Evolutionary conservation across 2,797 vertebrate species (phyloP).

Genomic region (Forpus xanthops): DNA sequence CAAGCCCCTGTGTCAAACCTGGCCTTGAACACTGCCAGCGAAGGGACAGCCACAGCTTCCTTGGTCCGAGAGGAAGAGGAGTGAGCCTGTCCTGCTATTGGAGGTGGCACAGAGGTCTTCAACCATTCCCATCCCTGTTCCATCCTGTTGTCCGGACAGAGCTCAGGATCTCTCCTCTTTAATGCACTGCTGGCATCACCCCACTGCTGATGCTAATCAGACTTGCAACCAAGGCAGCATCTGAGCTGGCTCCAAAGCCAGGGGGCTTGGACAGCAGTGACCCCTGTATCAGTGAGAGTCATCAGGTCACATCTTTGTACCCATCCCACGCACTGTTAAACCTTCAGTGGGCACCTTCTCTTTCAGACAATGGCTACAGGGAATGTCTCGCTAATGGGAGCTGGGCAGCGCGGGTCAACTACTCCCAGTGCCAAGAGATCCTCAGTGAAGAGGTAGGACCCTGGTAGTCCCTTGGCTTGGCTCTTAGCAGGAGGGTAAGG

Average conservation of each 20-base stretch:
- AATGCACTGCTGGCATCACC: not conserved
- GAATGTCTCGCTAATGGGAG: constrained; percentile 89
- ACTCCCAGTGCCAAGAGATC: constrained; percentile 94
- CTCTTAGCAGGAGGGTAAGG: not conserved
- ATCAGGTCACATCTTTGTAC: not conserved
- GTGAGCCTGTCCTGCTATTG: not conserved
- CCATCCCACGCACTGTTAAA: accelerated
- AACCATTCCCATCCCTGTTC: not conserved
- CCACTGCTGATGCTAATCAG: not conserved
- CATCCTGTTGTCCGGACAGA: not conserved
- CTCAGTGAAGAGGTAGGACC: constrained; percentile 87
- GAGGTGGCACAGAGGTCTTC: not conserved
- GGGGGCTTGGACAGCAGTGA: not conserved
- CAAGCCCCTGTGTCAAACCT: not conserved
- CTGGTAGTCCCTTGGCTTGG: not conserved
- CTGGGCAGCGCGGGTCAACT: constrained; percentile 92
- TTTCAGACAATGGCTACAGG: constrained; percentile 90
- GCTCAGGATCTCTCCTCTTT: accelerated
- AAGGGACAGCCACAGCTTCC: not conserved
- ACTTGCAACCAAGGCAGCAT: not conserved
- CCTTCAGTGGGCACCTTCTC: not conserved
- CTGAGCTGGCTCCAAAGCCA: not conserved
- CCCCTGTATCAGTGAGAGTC: not conserved
- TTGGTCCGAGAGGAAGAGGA: not conserved
- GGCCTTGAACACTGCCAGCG: not conserved